Percentiles rank a stretch among this genome's conserved stretches.
These are phyloP conservation scores for Pseudachorutes palmiensis DNA, from an alignment of 1,140 invertebrate genomes.

Conservation along the genomic window DNA sequence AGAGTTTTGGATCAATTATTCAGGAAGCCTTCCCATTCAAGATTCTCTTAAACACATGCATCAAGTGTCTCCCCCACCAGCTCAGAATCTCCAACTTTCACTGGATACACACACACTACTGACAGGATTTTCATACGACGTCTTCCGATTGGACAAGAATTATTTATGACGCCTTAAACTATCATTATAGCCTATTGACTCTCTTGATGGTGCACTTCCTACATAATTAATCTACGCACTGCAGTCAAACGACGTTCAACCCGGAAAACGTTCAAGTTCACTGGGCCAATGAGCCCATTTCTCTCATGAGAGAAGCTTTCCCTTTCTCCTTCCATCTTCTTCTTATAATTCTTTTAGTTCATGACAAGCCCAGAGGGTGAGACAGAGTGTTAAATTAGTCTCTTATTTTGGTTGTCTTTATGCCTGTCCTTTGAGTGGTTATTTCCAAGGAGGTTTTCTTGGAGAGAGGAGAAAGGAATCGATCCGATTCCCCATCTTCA, in stretches of 20 bases:
- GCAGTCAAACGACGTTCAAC: background rate
- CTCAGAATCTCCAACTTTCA: background rate
- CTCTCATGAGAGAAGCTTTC: no score
- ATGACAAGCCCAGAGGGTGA: background rate
- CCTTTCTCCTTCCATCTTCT: background rate
- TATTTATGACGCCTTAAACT: conserved; percentile 5
- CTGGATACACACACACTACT: background rate
- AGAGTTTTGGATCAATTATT: conserved; percentile 8
- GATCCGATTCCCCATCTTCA: conserved; percentile 1
- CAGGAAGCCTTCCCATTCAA: conserved; percentile 8
- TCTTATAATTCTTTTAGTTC: background rate
- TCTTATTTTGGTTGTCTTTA: background rate
- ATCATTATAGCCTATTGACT: background rate
- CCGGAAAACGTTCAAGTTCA: background rate
- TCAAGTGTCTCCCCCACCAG: background rate
- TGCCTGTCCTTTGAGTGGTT: background rate
- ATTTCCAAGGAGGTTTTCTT: background rate
- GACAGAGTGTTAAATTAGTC: background rate
- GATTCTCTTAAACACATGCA: conserved; percentile 2
- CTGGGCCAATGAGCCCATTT: background rate
- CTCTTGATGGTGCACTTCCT: background rate
- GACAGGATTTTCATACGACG: background rate
- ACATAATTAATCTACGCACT: background rate
- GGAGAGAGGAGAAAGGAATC: background rate
- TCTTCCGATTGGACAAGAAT: background rate